Evolutionary conservation across 2,888 invertebrate genomes (phyloP), one percentile per base, ranked within the genome.

Genomic region (Torymus auratus): DNA sequence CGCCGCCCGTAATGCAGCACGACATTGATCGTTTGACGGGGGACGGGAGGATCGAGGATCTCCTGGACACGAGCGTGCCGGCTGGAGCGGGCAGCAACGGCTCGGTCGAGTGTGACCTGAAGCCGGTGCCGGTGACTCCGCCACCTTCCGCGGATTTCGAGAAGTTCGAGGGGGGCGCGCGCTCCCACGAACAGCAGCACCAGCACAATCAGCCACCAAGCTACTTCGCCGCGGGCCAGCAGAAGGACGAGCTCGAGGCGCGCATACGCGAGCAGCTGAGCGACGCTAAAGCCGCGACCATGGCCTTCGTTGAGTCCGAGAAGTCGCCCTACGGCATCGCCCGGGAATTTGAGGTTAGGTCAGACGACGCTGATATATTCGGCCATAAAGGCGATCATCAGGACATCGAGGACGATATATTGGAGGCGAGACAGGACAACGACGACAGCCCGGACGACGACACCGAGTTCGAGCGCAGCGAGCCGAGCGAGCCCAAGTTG

Each of bases 141-240:
- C 89, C 90, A 82, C 86, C 87, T 80, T 89, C 89, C 23, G 86
- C 87, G 23, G 87, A 88, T 72, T 86, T 86, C 52, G 87, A 87
- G 58, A 88, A 88, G 83, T 86, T 85, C 81, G 84, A 85, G 62
- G 69, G 61, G 58, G 77, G 64, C 28, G 70, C 60, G 62, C 62
- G 50, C 74, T 41, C 41, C 41, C 41, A 41, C 41, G 41, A 41
- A 1, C 41, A 41, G 41, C 41, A 41, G 41, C 41, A 41, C 7
- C 41, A 28, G 60, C 69, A 56, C 52, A 53, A 64, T 52, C 79
- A 70, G 52, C 28, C 58, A 11, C 56, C 69, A 75, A 65, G 58
- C 58, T 72, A 74, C 70, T 68, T 75, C 67, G 78, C 23, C 72
- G 53, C 41, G 41, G 69, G 61, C 14, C 83, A 77, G 58, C 56